Evolutionary conservation across 2,797 vertebrate species (phyloP).

Genomic region (Varecia variegata): DNA sequence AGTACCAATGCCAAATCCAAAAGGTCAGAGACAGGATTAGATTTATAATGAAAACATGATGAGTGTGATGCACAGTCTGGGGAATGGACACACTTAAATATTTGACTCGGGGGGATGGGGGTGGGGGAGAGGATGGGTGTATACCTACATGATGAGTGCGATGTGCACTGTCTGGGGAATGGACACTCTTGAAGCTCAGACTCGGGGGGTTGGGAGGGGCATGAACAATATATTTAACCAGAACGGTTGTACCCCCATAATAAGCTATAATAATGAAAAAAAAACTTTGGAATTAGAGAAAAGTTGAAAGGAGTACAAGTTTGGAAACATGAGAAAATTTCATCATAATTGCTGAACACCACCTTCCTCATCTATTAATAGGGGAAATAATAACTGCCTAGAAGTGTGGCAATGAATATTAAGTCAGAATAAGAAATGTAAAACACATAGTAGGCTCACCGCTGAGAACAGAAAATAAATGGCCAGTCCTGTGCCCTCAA

Average conservation of each 20-base stretch:
- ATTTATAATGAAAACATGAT: not conserved
- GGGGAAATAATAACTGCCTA: not conserved
- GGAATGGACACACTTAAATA: too few species aligned
- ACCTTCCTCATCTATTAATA: not conserved
- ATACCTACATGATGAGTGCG: too few species aligned
- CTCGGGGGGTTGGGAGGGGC: too few species aligned
- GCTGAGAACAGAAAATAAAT: not conserved
- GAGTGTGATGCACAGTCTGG: too few species aligned
- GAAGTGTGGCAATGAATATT: not conserved
- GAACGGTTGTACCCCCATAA: too few species aligned
- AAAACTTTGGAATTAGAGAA: slow-evolving; percentile 19
- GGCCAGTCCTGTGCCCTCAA: not conserved
- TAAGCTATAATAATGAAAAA: too few species aligned
- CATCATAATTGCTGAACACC: not conserved
- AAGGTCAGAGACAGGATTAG: not conserved
- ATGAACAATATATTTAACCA: too few species aligned
- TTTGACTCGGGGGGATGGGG: too few species aligned
- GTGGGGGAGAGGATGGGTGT: too few species aligned
- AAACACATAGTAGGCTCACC: not conserved
- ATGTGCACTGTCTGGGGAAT: too few species aligned
- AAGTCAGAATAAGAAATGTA: not conserved
- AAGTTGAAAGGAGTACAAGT: not conserved
- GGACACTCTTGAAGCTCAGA: too few species aligned
- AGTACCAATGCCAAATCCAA: not conserved
- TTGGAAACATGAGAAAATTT: not conserved